phyloP scores from a whole-genome alignment of 2,888 invertebrate species.

The Agrotis clavis region DNA sequence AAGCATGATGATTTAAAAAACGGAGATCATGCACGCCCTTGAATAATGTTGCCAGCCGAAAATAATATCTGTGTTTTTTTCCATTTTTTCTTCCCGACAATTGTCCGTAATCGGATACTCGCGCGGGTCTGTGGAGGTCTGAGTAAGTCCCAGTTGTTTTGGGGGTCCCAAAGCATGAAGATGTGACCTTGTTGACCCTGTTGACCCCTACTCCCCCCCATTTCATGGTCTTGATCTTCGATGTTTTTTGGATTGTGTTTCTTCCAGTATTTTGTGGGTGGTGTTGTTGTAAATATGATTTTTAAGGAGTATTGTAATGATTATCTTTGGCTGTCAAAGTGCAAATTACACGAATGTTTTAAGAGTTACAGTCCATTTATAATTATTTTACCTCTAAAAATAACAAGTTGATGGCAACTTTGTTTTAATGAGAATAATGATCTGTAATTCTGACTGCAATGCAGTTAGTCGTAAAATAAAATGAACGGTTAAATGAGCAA shows the following conservation, averaged over 20 bases:
- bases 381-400: background rate
- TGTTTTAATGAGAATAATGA: background rate
- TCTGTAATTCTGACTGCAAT: background rate
- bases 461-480: background rate
- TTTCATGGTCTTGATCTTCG: slow-evolving; percentile 57
- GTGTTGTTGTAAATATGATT: slow-evolving; percentile 61
- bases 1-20: slow-evolving; percentile 60
- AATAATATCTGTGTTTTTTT: slow-evolving; percentile 88
- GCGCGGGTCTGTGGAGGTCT: slow-evolving; percentile 89
- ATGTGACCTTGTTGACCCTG: slow-evolving; percentile 65
- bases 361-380: background rate
- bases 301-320: slow-evolving; percentile 1
- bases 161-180: slow-evolving; percentile 75
- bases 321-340: background rate
- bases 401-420: background rate
- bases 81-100: slow-evolving; percentile 79
- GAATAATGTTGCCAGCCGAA: slow-evolving; percentile 70
- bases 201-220: slow-evolving; percentile 34
- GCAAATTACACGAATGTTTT: no score
- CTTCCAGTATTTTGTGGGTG: slow-evolving; percentile 55
- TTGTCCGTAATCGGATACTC: slow-evolving; percentile 90
- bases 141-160: slow-evolving; percentile 84
- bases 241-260: slow-evolving; percentile 57
- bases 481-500: background rate
- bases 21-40: slow-evolving; percentile 66